Evolutionary conservation across 64 coral and sea anemone genomes (phyloP), one percentile per base, ranked within the genome.

Genomic region (Montipora capricornis): DNA sequence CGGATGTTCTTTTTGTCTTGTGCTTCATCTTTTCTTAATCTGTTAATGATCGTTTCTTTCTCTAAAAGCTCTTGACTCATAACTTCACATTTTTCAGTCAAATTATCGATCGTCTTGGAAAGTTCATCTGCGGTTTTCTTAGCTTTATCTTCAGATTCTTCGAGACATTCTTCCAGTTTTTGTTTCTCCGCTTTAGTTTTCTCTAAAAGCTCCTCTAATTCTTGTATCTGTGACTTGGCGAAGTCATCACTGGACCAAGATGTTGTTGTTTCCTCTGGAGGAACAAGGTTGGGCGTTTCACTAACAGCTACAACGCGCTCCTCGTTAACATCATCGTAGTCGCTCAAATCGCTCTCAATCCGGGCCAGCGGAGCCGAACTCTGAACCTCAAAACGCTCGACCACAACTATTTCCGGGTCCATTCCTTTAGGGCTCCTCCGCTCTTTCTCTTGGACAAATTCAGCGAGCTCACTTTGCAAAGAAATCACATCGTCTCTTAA

Each of bases 91-190:
- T 77, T 75, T 64, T 57, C 61, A 5, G 70, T 93, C 0, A 88
- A 49, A 37, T 93, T 73, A 16, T 49, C 57, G 37, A 93, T 83
- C 19, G 85, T 88, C 84, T 88, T 93, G 10, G 74, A 51, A 12
- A 52, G n/a, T 20, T 93, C 92, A 49, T 88, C 92, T n/a, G 61
- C 66, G 59, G 24, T 88, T 46, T 87, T 84, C 82, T 93, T 79
- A 17, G 75, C 74, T 87, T 75, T 82, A 5, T 74, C 70, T 51
- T 93, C 91, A 5, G 74, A 66, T 49, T 67, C 73, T 79, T 79
- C 81, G 1, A 93, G 73, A 9, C 82, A 76, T 13, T 87, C 68
- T 66, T 85, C 53, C 16, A 64, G 8, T 16, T 76, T 77, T 93
- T 93, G 68, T 12, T 93, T 76, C 24, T 93, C 83, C 46, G 37